phyloP scores from a whole-genome alignment of 2,888 invertebrate genomes.

The Andrena fulva region DNA sequence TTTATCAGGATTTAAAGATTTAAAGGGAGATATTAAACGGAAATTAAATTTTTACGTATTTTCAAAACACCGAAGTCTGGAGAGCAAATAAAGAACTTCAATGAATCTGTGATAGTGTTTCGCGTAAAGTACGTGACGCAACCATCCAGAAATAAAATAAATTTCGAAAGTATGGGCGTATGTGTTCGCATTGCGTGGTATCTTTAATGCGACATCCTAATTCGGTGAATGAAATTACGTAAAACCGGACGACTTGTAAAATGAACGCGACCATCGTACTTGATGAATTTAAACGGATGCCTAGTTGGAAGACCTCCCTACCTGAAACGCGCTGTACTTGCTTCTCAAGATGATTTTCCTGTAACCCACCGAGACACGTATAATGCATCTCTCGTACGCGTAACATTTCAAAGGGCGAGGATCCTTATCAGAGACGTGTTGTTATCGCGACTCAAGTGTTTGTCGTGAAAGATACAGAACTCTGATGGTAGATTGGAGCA shows the following conservation, averaged over 20 bases:
- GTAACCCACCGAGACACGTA: slow-evolving; percentile 23
- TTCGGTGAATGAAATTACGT: slow-evolving; percentile 20
- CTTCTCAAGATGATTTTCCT: slow-evolving; percentile 20
- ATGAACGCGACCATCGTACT: background rate
- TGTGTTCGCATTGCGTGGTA: background rate
- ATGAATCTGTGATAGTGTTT: background rate
- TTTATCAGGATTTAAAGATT: background rate
- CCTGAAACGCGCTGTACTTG: slow-evolving; percentile 19
- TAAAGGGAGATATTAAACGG: background rate
- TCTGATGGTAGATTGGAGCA: background rate
- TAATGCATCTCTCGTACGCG: slow-evolving; percentile 31
- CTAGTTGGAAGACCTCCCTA: background rate
- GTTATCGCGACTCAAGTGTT: slow-evolving; percentile 62
- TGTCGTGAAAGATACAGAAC: slow-evolving; percentile 40
- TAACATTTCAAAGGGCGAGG: slow-evolving; percentile 47
- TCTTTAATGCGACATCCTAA: background rate
- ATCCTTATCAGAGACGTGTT: slow-evolving; percentile 51
- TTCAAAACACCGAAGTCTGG: background rate
- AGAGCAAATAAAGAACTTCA: background rate
- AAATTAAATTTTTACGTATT: background rate
- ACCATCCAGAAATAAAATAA: background rate
- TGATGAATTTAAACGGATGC: slow-evolving; percentile 52
- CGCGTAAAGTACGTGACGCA: background rate
- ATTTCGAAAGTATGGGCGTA: background rate
- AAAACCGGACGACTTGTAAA: background rate